A percentile compares a stretch with the other conserved stretches of the same genome.
These are phyloP conservation scores for Aphodius granarius DNA, from an alignment of 2,888 invertebrate genomes.

Conservation along the genomic window DNA sequence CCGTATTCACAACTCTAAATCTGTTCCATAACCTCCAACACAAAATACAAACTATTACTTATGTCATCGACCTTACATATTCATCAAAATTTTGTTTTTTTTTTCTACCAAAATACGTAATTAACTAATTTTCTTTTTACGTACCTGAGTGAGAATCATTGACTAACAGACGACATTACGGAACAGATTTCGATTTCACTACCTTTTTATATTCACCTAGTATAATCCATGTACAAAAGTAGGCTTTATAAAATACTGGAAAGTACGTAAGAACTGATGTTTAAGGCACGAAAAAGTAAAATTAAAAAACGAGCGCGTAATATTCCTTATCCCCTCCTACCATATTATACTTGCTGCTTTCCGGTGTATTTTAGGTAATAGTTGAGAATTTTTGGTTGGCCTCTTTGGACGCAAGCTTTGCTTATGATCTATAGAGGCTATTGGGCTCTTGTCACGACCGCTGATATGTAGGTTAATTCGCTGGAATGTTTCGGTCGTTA, in stretches of 20 bases:
- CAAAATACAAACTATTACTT: neutral
- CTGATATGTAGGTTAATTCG: slow-evolving; percentile 51
- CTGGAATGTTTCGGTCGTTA: slow-evolving; percentile 43
- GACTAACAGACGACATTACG: neutral
- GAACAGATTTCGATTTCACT: neutral
- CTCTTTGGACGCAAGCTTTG: slow-evolving; percentile 22
- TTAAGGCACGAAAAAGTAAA: neutral
- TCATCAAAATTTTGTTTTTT: neutral
- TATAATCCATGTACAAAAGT: neutral
- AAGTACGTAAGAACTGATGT: neutral
- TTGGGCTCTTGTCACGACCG: slow-evolving; percentile 50
- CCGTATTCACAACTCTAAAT: neutral
- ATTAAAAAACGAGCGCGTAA: neutral
- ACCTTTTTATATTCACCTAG: neutral
- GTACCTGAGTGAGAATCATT: neutral
- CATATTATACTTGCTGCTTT: neutral
- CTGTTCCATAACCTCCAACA: neutral
- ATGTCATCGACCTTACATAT: neutral
- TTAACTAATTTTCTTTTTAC: neutral
- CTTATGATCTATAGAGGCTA: slow-evolving; percentile 40
- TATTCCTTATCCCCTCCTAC: neutral
- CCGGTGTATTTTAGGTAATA: neutral
- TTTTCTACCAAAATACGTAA: neutral
- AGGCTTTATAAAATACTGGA: neutral
- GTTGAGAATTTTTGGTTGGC: neutral